Percentiles rank a stretch among this genome's conserved stretches.
phyloP scores from a whole-genome alignment of 2,113 vertebrate genomes.

The Eidolon helvum region DNA sequence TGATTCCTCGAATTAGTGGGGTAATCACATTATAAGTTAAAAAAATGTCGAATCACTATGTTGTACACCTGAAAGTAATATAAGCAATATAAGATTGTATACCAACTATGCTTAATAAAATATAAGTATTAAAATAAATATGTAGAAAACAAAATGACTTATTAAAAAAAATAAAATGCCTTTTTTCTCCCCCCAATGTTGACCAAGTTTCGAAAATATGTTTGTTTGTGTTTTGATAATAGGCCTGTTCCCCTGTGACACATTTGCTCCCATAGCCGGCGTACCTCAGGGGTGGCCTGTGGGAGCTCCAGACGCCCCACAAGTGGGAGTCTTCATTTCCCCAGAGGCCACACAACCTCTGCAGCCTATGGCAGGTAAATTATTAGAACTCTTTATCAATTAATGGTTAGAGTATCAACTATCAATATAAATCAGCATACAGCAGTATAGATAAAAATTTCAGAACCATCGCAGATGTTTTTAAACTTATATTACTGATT shows the following conservation, averaged over 20 bases:
- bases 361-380: conserved; percentile 74
- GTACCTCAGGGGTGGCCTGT: conserved; percentile 67
- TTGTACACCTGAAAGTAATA: too few species aligned
- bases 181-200: neutral
- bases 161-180: too few species aligned
- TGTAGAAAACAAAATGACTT: too few species aligned
- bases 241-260: conserved; percentile 44
- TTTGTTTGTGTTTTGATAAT: conserved; percentile 47
- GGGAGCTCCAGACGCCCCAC: conserved; percentile 46
- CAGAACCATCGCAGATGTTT: neutral
- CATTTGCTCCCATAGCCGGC: conserved; percentile 39
- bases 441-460: neutral
- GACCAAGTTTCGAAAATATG: neutral
- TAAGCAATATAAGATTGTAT: too few species aligned
- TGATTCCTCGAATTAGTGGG: too few species aligned
- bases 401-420: neutral
- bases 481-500: neutral
- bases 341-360: conserved; percentile 55
- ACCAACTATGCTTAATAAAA: too few species aligned
- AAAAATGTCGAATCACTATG: too few species aligned
- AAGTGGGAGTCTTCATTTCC: conserved; percentile 49
- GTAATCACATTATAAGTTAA: too few species aligned
- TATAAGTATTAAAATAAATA: too few species aligned
- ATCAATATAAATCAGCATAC: neutral
- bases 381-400: neutral